Percentiles rank a stretch among this genome's conserved stretches.
phyloP scores from a whole-genome alignment of 1,140 invertebrate species.

The Samia ricini region DNA sequence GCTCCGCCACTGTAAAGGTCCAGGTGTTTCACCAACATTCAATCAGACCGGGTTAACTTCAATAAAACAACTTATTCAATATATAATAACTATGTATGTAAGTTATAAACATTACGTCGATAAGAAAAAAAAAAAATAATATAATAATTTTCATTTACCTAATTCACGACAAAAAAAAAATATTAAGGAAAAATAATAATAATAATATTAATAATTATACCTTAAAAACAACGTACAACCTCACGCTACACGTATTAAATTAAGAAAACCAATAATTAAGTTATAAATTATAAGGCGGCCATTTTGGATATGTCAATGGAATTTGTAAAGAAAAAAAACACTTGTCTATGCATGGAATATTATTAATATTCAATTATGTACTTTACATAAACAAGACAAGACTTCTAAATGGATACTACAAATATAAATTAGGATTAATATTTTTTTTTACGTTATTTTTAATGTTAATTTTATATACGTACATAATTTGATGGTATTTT shows the following conservation, averaged over 20 bases:
- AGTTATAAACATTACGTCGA: conserved; percentile 73
- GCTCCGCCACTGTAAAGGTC: too few relatives aligned
- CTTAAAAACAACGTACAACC: conserved; percentile 68
- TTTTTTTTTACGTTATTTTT: too few relatives aligned
- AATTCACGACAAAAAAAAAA: conserved; percentile 54
- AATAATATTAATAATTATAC: conserved; percentile 23
- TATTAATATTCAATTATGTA: too few relatives aligned
- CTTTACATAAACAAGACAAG: too few relatives aligned
- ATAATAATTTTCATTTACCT: conserved; percentile 66
- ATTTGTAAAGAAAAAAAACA: conserved; percentile 15
- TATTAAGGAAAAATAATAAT: conserved; percentile 43
- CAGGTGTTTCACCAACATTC: background rate
- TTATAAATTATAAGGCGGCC: conserved; percentile 33
- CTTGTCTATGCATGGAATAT: conserved; percentile 7
- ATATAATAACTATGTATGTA: conserved; percentile 77
- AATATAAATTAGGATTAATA: too few relatives aligned
- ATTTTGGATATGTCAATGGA: background rate
- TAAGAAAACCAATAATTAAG: conserved; percentile 30
- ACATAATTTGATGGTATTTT: too few relatives aligned
- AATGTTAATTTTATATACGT: too few relatives aligned
- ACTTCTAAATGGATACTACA: too few relatives aligned
- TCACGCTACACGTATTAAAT: conserved; percentile 59
- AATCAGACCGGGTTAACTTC: background rate
- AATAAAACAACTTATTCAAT: conserved; percentile 69
- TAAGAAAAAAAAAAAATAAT: conserved; percentile 72